These are phyloP conservation scores for Lysandra coridon DNA, from an alignment of 2,888 invertebrate genomes.

Conservation along the genomic window DNA sequence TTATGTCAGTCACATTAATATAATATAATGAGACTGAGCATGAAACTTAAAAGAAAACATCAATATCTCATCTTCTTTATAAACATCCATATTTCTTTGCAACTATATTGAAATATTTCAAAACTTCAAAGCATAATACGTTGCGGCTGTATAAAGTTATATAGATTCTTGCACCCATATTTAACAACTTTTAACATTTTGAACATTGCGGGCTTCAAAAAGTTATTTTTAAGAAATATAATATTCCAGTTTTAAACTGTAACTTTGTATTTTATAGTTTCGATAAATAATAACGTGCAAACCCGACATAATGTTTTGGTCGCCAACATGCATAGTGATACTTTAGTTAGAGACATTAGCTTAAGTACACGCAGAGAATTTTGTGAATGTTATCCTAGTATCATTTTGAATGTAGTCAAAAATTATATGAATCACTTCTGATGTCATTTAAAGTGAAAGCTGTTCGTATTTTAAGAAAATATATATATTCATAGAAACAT, in stretches of 20 bases:
- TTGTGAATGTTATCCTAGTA: too few relatives aligned
- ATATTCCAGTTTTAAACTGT: background rate
- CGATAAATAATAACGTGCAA: background rate
- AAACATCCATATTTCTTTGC: background rate
- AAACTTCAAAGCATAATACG: background rate
- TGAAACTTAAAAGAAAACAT: too few relatives aligned
- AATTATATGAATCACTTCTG: too few relatives aligned
- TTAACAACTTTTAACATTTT: conserved; percentile 1
- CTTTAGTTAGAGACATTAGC: too few relatives aligned
- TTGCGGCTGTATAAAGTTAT: background rate
- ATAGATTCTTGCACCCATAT: conserved; percentile 5
- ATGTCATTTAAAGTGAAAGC: too few relatives aligned
- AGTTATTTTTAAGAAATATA: background rate
- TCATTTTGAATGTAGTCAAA: too few relatives aligned
- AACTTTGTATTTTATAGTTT: background rate
- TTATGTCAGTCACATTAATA: too few relatives aligned
- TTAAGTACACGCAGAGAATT: too few relatives aligned
- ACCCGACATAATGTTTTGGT: background rate
- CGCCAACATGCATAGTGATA: too few relatives aligned
- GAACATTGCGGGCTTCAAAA: background rate
- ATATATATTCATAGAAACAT: too few relatives aligned
- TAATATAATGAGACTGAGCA: too few relatives aligned
- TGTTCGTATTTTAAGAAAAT: too few relatives aligned
- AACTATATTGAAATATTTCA: background rate
- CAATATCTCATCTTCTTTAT: background rate